Base-by-base conservation (phyloP, 2,113 vertebrate genomes). In the Otis tarda region DNA sequence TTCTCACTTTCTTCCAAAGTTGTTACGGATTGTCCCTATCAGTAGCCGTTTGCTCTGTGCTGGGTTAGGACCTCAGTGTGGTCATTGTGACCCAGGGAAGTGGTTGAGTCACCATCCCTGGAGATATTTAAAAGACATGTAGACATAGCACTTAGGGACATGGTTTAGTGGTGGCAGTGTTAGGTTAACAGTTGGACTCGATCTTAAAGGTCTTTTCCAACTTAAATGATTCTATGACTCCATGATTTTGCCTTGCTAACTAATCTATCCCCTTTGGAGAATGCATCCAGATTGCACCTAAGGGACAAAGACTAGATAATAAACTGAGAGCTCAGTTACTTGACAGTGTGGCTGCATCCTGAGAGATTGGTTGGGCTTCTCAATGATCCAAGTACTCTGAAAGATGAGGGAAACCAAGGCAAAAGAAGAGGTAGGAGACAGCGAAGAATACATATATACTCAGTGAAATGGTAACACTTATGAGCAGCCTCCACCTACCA, bases 151-250 rank as follows among this genome's bases (percentile, higher is more conserved):
- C 17, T 41, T 41, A 12, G 5, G 28, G 10, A 37, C 8, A 3
- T 14, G 31, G 43, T 11, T 53, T 31, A 45, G 11, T 24, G 22
- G 4, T 80, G 35, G 8, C 37, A 83, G 6, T 37, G 25, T 5
- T 43, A 20, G 4, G 43, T 21, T 65, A 6, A 23, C 0, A 0
- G 9, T 35, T 79, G 33, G 56, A n/a, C 27, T 37, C 0, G 0
- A 21, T 21, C 19, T 76, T 59, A 33, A 50, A 23, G 2, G 3
- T 39, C 10, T 80, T 86, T 83, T 80, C 14, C 12, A 53, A 39
- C 9, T 50, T 22, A 64, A 76, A 60, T 12, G 6, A 49, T 83
- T 67, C 23, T 28, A 14, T 21, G 8, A 25, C 47, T 75, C 17
- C 50, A 5, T 45, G 28, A 23, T 49, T 81, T 78, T 82, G 4